phyloP scores from a whole-genome alignment of 2,113 vertebrate species.

The Rattus rattus region DNA sequence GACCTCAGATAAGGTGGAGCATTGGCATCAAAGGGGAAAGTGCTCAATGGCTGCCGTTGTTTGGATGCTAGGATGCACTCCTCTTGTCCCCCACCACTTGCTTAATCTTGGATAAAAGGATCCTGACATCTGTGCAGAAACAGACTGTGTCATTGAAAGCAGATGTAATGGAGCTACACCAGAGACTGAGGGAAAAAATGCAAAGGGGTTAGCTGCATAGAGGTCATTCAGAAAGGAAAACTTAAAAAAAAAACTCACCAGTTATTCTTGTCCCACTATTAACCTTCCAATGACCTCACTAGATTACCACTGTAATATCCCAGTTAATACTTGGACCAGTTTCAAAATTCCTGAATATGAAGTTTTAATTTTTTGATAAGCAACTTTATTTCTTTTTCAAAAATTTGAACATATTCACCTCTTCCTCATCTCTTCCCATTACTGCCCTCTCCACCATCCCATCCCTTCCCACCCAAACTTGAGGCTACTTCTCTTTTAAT shows the following conservation, averaged over 20 bases:
- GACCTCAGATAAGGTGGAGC: not conserved
- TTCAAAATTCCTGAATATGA: constrained; percentile 75
- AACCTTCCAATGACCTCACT: constrained; percentile 66
- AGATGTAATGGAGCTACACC: no score
- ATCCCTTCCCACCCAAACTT: not conserved
- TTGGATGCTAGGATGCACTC: not conserved
- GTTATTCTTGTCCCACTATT: constrained; percentile 65
- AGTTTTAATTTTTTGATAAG: constrained; percentile 67
- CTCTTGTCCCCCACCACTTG: not conserved
- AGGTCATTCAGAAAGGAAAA: constrained; percentile 59
- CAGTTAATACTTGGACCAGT: constrained; percentile 67
- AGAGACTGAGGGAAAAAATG: not conserved
- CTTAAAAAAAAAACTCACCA: constrained; percentile 30
- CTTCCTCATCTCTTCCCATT: not conserved
- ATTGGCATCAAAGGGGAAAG: not conserved
- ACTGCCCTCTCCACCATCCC: not conserved
- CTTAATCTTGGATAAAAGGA: not conserved
- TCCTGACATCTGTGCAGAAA: not conserved
- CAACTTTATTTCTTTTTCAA: not conserved
- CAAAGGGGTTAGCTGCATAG: not conserved
- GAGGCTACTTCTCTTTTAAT: not conserved
- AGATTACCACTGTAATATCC: constrained; percentile 66
- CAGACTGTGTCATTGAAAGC: not conserved
- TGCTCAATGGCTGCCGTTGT: not conserved
- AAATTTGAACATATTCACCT: not conserved